These are phyloP conservation scores for Sciurus niger DNA, from an alignment of 2,113 vertebrate species.

Conservation along the genomic window DNA sequence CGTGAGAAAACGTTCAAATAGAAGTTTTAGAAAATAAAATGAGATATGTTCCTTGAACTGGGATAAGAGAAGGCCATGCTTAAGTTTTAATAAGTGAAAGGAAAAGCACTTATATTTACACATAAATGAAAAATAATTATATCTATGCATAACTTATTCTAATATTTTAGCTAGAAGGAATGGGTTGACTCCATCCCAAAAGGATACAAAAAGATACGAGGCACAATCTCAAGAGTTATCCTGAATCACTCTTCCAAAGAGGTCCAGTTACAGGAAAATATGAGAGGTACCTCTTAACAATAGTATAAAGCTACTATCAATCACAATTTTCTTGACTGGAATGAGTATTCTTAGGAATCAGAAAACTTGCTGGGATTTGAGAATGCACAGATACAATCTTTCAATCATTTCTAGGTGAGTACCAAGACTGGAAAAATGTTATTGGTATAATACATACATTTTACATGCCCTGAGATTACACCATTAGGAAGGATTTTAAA, in stretches of 20 bases:
- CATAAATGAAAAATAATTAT: neutral
- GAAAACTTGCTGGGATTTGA: neutral
- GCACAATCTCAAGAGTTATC: neutral
- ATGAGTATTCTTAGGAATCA: neutral
- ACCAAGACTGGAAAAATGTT: too few relatives aligned
- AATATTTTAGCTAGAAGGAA: neutral
- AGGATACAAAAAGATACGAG: neutral
- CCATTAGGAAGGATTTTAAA: neutral
- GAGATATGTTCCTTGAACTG: neutral
- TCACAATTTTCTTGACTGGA: neutral
- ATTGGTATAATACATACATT: neutral
- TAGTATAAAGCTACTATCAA: neutral
- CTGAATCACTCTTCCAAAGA: neutral
- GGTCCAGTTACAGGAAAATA: neutral
- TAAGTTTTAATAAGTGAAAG: neutral
- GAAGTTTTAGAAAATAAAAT: neutral
- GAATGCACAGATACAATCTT: neutral
- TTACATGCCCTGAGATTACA: neutral
- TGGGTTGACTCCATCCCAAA: neutral
- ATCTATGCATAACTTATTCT: neutral
- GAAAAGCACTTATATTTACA: neutral
- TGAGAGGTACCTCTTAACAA: neutral
- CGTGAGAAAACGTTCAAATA: neutral
- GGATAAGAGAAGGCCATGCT: neutral
- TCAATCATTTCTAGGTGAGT: neutral